Conservation (phyloP, 2,888 invertebrate genomes). For the Cataglyphis livida region DNA sequence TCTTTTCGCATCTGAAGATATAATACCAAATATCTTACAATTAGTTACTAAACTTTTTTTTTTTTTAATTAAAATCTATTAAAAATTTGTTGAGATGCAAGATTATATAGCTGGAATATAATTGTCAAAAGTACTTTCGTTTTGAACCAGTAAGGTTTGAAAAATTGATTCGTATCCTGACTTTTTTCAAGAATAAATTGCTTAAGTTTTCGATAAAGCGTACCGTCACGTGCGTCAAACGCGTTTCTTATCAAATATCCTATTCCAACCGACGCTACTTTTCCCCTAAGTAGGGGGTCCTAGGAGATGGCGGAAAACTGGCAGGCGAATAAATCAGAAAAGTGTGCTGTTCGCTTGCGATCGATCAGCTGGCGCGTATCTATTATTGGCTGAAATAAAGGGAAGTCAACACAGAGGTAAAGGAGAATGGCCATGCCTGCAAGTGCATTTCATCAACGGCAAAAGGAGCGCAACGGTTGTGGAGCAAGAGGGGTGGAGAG, state of each 20-base stretch:
- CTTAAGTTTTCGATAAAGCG: neutral
- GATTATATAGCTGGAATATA: neutral
- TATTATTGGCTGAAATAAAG: conserved; percentile 81
- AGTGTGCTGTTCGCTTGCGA: conserved; percentile 73
- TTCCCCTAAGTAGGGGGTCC: conserved; percentile 17
- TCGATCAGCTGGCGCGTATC: conserved; percentile 78
- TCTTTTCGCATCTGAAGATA: neutral
- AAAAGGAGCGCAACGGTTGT: conserved; percentile 50
- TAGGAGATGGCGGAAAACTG: conserved; percentile 52
- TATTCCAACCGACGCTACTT: neutral
- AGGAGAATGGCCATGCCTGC: conserved; percentile 74
- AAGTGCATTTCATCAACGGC: conserved; percentile 81
- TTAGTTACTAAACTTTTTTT: neutral
- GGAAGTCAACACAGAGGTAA: conserved; percentile 74
- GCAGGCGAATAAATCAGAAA: conserved; percentile 77
- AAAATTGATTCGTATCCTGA: neutral
- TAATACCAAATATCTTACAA: neutral
- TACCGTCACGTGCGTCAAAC: conserved; percentile 5
- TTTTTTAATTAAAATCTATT: neutral
- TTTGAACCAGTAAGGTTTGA: neutral
- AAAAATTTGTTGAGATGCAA: neutral
- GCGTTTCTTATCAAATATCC: neutral
- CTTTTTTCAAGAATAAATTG: neutral
- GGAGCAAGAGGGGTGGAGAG: conserved; percentile 33
- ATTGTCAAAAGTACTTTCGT: neutral